Evolutionary conservation across 2,113 vertebrate species (phyloP).

Genomic region (Elephantulus edwardii): DNA sequence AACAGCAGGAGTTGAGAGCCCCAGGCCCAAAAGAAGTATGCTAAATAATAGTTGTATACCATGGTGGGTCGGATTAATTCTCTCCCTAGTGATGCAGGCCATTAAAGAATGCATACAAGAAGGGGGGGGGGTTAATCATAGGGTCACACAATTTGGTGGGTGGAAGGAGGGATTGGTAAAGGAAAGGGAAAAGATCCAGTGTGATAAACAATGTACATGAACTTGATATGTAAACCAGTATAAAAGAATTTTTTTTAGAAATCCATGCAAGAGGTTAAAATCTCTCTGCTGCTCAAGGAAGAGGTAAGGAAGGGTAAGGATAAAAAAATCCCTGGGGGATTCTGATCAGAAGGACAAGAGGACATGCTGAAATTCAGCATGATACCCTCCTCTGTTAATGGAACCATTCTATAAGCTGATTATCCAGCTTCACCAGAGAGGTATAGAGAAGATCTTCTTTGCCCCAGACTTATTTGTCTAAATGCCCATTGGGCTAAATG

Average conservation of each 20-base stretch:
- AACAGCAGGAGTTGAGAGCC: slow-evolving; percentile 44
- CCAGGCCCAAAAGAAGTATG: background rate
- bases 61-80: slow-evolving; percentile 2
- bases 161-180: no score
- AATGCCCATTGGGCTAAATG: background rate
- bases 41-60: slow-evolving; percentile 54
- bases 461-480: background rate
- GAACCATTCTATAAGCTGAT: slow-evolving; percentile 27
- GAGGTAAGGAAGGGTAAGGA: background rate
- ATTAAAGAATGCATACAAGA: background rate
- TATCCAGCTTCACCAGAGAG: slow-evolving; percentile 1
- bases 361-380: slow-evolving; percentile 1
- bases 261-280: background rate
- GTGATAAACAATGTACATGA: no score
- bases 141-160: no score
- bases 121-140: no score
- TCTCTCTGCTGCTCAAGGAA: background rate
- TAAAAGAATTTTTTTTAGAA: no score
- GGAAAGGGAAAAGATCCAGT: no score
- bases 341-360: background rate
- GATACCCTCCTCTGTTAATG: background rate
- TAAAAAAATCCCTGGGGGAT: background rate
- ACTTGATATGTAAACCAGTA: no score
- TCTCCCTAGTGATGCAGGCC: slow-evolving; percentile 18
- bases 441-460: slow-evolving; percentile 1